Conservation (phyloP, 2,888 invertebrate genomes). For the Euclidia mi region DNA sequence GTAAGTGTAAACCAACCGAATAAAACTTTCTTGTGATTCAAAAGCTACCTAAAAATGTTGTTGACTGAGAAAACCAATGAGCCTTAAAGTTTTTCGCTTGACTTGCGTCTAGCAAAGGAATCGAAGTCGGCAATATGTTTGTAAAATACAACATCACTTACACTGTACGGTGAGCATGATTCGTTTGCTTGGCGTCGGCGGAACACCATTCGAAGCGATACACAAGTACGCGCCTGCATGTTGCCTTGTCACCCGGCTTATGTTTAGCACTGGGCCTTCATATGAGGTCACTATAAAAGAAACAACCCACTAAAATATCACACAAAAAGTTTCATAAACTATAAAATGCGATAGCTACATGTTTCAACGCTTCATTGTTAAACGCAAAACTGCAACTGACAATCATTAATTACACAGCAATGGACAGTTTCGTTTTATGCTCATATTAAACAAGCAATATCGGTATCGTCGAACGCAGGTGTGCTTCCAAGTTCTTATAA, state of each 20-base stretch:
- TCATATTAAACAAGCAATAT: neutral
- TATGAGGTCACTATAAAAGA: conserved; percentile 89
- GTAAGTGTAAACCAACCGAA: no score
- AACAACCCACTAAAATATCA: no score
- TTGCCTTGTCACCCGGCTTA: conserved; percentile 92
- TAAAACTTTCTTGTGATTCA: no score
- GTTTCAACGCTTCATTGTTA: no score
- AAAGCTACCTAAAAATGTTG: no score
- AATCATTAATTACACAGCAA: neutral
- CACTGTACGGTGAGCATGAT: conserved; percentile 96
- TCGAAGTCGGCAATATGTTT: neutral
- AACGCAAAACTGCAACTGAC: no score
- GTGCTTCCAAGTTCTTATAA: conserved; percentile 15
- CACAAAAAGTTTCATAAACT: no score
- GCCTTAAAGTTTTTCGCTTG: neutral
- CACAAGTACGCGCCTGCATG: conserved; percentile 96
- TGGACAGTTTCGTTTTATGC: neutral
- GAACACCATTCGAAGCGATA: conserved; percentile 95
- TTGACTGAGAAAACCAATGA: neutral
- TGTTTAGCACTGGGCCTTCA: conserved; percentile 92
- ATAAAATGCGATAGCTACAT: no score
- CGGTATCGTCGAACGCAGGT: conserved; percentile 8
- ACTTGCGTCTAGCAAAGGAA: neutral
- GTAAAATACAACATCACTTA: conserved; percentile 80
- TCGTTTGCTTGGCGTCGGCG: conserved; percentile 96